phyloP scores from a whole-genome alignment of 2,797 vertebrate species.

The Mormyrus hasselquistii region DNA sequence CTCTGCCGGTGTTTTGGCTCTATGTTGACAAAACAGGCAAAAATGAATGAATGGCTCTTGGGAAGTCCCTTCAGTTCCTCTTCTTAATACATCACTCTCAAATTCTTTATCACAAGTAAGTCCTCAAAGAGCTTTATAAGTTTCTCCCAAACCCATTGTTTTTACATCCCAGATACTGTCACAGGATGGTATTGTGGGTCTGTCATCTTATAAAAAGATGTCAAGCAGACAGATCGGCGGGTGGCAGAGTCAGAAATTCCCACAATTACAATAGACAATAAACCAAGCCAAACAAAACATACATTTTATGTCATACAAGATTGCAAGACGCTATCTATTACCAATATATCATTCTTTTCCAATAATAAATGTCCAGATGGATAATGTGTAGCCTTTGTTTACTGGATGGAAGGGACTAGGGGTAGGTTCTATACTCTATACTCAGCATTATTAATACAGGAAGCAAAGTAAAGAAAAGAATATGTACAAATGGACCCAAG shows the following conservation, averaged over 20 bases:
- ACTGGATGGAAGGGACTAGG: neutral
- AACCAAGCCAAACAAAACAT: neutral
- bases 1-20: neutral
- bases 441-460: neutral
- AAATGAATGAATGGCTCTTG: neutral
- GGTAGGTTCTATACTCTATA: neutral
- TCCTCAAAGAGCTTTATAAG: neutral
- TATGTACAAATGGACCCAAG: neutral
- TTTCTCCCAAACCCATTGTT: neutral
- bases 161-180: neutral
- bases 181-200: neutral
- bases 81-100: neutral
- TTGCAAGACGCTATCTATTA: neutral
- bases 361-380: neutral
- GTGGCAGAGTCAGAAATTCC: neutral
- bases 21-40: neutral
- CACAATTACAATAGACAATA: neutral
- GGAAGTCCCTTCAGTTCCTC: neutral
- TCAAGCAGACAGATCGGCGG: neutral
- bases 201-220: neutral
- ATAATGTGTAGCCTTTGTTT: neutral
- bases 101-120: neutral
- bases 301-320: neutral
- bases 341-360: neutral
- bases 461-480: neutral